These are phyloP conservation scores for Pipistrellus kuhlii DNA, from an alignment of 2,797 vertebrate genomes.

Conservation along the genomic window DNA sequence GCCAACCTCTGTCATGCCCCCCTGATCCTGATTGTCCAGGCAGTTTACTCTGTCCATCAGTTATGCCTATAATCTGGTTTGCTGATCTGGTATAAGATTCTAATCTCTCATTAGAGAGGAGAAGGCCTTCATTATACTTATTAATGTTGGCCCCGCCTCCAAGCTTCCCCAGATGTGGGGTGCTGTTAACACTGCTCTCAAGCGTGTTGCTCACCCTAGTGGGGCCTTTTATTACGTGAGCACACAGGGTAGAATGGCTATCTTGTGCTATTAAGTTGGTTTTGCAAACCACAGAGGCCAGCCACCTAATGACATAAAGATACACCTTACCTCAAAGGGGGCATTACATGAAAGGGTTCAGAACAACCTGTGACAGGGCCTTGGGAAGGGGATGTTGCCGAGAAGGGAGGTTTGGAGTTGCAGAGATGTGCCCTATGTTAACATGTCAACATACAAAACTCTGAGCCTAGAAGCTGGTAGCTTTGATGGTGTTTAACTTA, in stretches of 20 bases:
- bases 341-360: not conserved
- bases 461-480: not conserved
- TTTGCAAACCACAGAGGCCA: constrained; percentile 49
- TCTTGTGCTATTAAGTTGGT: not conserved
- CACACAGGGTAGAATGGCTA: not conserved
- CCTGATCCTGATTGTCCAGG: not conserved
- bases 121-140: constrained; percentile 59
- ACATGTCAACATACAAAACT: not conserved
- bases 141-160: not conserved
- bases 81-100: constrained; percentile 44
- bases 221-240: constrained; percentile 35
- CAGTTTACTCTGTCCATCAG: constrained; percentile 34
- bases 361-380: not conserved
- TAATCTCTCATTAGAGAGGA: constrained; percentile 46
- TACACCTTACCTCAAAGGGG: not conserved
- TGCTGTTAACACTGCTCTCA: not conserved
- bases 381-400: constrained; percentile 32
- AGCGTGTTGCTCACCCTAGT: not conserved
- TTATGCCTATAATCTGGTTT: not conserved
- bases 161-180: constrained; percentile 34
- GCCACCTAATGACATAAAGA: constrained; percentile 34
- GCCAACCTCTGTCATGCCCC: not conserved
- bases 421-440: not conserved
- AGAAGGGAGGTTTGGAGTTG: not conserved
- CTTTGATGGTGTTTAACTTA: constrained; percentile 14